Percentiles rank a stretch among this genome's conserved stretches.
These are phyloP conservation scores for Diplazon laetatorius DNA, from an alignment of 2,888 invertebrate species.

Conservation along the genomic window DNA sequence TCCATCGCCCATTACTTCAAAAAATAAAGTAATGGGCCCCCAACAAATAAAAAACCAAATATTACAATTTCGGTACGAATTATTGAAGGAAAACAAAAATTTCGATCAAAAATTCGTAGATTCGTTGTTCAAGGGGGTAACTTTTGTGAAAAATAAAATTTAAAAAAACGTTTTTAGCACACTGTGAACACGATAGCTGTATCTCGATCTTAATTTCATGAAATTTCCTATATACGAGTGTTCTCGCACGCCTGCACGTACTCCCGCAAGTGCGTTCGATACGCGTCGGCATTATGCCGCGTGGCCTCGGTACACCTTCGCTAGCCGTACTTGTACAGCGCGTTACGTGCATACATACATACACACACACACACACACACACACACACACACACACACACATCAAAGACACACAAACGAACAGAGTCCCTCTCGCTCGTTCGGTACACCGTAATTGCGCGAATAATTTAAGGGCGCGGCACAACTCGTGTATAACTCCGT, in stretches of 20 bases:
- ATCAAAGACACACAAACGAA: constrained; percentile 9
- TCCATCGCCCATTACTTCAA: no score
- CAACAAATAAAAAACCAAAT: no score
- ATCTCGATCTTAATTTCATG: constrained; percentile 7
- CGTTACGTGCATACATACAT: constrained; percentile 30
- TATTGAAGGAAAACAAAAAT: no score
- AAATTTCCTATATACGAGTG: constrained; percentile 19
- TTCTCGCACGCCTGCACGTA: constrained; percentile 58
- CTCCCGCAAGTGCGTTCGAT: constrained; percentile 59
- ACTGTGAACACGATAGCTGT: background rate
- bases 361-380: constrained; percentile 5
- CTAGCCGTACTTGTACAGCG: constrained; percentile 30
- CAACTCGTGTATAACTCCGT: constrained; percentile 72
- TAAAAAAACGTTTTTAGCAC: no score
- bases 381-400: constrained; percentile 29
- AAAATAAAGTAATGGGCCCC: no score
- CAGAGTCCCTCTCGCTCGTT: constrained; percentile 29
- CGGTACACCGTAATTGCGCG: constrained; percentile 76
- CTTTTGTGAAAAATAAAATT: no score
- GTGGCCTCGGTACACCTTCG: constrained; percentile 42
- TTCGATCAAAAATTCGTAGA: no score
- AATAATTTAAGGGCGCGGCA: constrained; percentile 79
- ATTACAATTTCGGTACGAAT: no score
- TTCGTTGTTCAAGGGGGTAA: no score
- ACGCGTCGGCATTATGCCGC: constrained; percentile 53